phyloP scores from a whole-genome alignment of 2,797 vertebrate species.

The Rhynchonycteris naso region DNA sequence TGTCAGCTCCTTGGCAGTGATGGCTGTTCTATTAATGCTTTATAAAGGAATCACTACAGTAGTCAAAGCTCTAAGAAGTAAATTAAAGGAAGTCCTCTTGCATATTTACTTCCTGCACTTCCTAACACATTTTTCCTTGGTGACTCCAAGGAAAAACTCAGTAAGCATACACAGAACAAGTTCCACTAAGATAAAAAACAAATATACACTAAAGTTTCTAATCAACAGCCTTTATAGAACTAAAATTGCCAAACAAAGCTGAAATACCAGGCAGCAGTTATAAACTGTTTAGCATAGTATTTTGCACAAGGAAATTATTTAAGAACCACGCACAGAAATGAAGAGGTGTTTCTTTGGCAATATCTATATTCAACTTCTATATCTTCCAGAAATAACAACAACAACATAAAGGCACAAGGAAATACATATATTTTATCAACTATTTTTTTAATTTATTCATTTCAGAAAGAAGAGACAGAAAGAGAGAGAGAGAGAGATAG shows the following conservation, averaged over 20 bases:
- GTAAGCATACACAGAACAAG: slow-evolving; percentile 22
- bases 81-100: background rate
- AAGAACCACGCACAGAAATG: background rate
- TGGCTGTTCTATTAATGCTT: slow-evolving; percentile 62
- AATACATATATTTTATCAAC: background rate
- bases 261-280: background rate
- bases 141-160: slow-evolving; percentile 12
- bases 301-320: background rate
- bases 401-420: background rate
- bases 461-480: too few species aligned
- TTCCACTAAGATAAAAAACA: slow-evolving; percentile 11
- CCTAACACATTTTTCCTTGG: background rate
- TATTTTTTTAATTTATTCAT: too few species aligned
- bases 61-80: slow-evolving; percentile 37
- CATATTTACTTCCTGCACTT: background rate
- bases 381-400: background rate
- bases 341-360: background rate
- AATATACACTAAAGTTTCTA: background rate
- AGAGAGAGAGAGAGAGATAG: too few species aligned
- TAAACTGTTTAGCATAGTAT: background rate
- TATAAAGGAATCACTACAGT: background rate
- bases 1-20: slow-evolving; percentile 76
- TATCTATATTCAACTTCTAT: background rate
- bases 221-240: background rate
- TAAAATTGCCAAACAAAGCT: background rate